Conservation (phyloP, 1,140 invertebrate genomes). For the Cryptotermes secundus region DNA sequence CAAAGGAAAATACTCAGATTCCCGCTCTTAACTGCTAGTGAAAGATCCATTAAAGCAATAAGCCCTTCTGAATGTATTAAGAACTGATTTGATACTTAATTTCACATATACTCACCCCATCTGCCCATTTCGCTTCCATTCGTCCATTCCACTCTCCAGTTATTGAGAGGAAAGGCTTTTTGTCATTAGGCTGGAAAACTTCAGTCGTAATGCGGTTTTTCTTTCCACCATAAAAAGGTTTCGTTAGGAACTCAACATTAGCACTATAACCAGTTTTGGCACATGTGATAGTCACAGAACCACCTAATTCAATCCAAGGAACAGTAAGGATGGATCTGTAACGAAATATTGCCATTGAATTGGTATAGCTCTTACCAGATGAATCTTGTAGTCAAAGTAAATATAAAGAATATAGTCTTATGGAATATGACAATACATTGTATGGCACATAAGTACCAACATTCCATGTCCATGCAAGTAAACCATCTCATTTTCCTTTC, state of each 20-base stretch:
- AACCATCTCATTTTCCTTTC: no score
- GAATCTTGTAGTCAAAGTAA: no score
- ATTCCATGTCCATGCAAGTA: no score
- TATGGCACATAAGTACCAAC: no score
- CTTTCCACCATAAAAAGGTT: conserved; percentile 96
- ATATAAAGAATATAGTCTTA: no score
- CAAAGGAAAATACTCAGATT: not conserved
- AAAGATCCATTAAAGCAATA: not conserved
- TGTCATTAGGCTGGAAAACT: conserved; percentile 71
- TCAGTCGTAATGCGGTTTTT: conserved; percentile 88
- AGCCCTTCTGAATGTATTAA: not conserved
- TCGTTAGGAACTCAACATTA: conserved; percentile 90
- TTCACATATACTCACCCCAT: conserved; percentile 61
- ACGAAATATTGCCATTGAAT: conserved; percentile 15
- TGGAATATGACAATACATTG: no score
- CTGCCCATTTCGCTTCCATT: conserved; percentile 85
- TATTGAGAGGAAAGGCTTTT: conserved; percentile 84
- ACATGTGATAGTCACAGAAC: conserved; percentile 83
- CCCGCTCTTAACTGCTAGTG: not conserved
- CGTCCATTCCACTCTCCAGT: conserved; percentile 95
- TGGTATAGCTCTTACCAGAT: no score
- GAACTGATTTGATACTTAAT: not conserved
- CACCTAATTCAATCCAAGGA: conserved; percentile 96
- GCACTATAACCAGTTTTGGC: conserved; percentile 86
- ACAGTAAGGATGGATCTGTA: conserved; percentile 88